phyloP scores from a whole-genome alignment of 2,888 invertebrate genomes.

The Cheilosia vernalis region DNA sequence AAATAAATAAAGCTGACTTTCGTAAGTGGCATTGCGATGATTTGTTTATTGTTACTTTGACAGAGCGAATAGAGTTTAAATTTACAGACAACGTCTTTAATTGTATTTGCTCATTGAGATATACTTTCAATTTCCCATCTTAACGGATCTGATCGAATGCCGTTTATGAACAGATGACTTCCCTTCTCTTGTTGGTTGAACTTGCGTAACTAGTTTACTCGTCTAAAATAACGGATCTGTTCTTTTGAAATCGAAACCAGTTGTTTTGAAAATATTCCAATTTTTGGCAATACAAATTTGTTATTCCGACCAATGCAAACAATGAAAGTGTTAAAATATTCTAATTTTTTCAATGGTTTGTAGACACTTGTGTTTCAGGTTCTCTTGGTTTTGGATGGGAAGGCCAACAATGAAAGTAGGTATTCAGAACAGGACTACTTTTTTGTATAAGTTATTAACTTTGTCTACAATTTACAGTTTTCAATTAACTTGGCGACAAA shows the following conservation, averaged over 20 bases:
- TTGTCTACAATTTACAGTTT: no score
- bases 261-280: background rate
- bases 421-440: no score
- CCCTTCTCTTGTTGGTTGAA: background rate
- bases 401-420: no score
- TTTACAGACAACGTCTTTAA: constrained; percentile 11
- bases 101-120: constrained; percentile 15
- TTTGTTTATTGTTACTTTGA: constrained; percentile 7
- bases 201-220: background rate
- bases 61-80: constrained; percentile 6
- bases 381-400: no score
- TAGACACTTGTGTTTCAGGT: no score
- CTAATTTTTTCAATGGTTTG: no score
- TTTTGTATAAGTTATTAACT: no score
- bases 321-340: no score
- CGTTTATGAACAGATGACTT: constrained; percentile 18
- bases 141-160: constrained; percentile 26
- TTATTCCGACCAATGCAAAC: no score
- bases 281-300: background rate
- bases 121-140: constrained; percentile 15
- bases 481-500: background rate
- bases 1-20: background rate
- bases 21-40: background rate
- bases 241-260: background rate
- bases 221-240: background rate